Base-by-base conservation (phyloP, 2,797 vertebrate genomes). In the Streptopelia turtur region DNA sequence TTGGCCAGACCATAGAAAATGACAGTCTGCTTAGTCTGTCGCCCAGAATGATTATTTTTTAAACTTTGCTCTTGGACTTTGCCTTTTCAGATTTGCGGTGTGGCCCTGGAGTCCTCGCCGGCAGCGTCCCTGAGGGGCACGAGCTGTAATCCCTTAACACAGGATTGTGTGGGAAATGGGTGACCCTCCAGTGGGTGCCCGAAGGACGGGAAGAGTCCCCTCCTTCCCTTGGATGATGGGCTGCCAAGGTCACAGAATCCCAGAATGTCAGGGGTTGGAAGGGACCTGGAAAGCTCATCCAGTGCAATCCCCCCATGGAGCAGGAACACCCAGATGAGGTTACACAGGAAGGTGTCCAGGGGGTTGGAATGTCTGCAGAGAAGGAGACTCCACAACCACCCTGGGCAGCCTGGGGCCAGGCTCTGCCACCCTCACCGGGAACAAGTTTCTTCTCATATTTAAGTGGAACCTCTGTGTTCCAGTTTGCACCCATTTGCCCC, bases 1-100 rank as follows among this genome's bases (percentile, higher is more conserved):
- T 84, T 90, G 72, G 93, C 95, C 91, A 95, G 91, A 89, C 69
- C 70, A 78, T 41, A 72, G 69, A 83, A n/a, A 86, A 69, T 66
- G 61, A 71, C 76, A 95, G 68, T 68, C 74, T 89, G 77, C 60
- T n/a, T 65, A 17, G 47, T 76, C 76, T 68, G 82, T 57, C 27
- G 5, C 84, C 79, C 77, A 72, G 71, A 75, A 71, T 7, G 16
- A 83, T 78, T 96, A 82, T 94, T 96, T n/a, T 96, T 94, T 92
- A 94, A 92, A 88, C 41, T 66, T 57, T 52, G 22, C 75, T 80
- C 31, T 55, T 70, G 72, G 85, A 69, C 64, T 90, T 93, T 63
- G 89, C 43, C 66, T 74, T 39, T 74, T 60, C 68, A 59, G 45
- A 82, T 90, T 41, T 61, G 52, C 52, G 60, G 35, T 17, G 12